Conservation (phyloP, 1,140 invertebrate genomes). For the Teleogryllus occipitalis region DNA sequence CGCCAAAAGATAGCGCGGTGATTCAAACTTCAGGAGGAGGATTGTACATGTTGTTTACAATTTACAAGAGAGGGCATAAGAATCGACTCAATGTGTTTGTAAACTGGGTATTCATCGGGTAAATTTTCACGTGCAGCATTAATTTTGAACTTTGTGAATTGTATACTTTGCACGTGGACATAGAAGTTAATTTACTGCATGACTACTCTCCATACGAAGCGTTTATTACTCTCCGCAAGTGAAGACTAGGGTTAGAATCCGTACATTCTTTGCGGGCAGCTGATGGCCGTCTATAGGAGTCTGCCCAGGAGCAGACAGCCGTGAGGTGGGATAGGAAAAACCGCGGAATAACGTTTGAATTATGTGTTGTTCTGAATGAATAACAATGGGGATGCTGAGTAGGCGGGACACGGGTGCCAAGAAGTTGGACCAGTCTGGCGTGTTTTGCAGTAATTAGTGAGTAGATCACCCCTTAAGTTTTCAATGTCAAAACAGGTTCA, state of each 20-base stretch:
- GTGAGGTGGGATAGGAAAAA: slow-evolving; percentile 21
- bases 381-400: background rate
- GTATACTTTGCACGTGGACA: slow-evolving; percentile 10
- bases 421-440: background rate
- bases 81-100: slow-evolving; percentile 23
- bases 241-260: slow-evolving; percentile 22
- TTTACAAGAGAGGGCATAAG: slow-evolving; percentile 8
- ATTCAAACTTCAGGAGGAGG: background rate
- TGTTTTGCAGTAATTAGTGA: slow-evolving; percentile 5
- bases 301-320: slow-evolving; percentile 20
- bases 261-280: slow-evolving; percentile 21
- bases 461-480: background rate
- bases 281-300: slow-evolving; percentile 22
- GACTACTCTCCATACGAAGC: background rate
- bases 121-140: slow-evolving; percentile 22
- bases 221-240: slow-evolving; percentile 9
- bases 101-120: slow-evolving; percentile 23
- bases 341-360: background rate
- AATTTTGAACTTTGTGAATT: slow-evolving; percentile 16
- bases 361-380: slow-evolving; percentile 5
- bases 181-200: slow-evolving; percentile 9
- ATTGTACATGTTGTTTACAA: background rate
- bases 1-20: background rate
- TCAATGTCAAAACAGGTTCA: slow-evolving; percentile 15
- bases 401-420: background rate